Conservation (phyloP, 2,888 invertebrate species). For the Ochropacha duplaris region DNA sequence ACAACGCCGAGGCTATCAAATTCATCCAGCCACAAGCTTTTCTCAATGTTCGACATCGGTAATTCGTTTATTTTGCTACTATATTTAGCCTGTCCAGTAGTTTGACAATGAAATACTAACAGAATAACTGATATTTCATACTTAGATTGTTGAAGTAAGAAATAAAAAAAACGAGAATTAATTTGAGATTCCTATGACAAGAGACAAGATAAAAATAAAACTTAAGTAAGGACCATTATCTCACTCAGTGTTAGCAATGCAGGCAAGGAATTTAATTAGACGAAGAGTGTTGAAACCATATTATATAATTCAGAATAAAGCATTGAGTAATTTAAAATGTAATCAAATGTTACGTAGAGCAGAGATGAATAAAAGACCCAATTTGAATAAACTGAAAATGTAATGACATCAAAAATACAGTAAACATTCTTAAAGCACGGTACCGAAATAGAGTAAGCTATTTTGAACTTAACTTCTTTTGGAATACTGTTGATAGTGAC, state of each 20-base stretch:
- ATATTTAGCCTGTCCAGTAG: no score
- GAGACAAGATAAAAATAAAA: background rate
- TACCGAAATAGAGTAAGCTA: no score
- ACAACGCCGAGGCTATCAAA: conserved; percentile 66
- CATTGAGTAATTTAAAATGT: conserved; percentile 14
- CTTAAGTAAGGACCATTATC: background rate
- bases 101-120: no score
- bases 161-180: background rate
- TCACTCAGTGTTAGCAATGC: background rate
- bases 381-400: background rate
- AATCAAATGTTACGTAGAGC: conserved; percentile 1
- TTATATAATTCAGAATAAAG: background rate
- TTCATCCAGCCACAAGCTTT: conserved; percentile 63
- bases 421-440: background rate
- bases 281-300: background rate
- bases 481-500: no score
- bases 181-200: background rate
- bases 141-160: background rate
- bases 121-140: background rate
- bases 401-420: background rate
- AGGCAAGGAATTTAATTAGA: conserved; percentile 2
- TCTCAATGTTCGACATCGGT: conserved; percentile 48
- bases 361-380: background rate
- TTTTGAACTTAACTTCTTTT: no score
- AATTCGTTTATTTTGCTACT: conserved; percentile 15